Evolutionary conservation across 2,888 invertebrate species (phyloP).

Genomic region (Drosophila monieri): DNA sequence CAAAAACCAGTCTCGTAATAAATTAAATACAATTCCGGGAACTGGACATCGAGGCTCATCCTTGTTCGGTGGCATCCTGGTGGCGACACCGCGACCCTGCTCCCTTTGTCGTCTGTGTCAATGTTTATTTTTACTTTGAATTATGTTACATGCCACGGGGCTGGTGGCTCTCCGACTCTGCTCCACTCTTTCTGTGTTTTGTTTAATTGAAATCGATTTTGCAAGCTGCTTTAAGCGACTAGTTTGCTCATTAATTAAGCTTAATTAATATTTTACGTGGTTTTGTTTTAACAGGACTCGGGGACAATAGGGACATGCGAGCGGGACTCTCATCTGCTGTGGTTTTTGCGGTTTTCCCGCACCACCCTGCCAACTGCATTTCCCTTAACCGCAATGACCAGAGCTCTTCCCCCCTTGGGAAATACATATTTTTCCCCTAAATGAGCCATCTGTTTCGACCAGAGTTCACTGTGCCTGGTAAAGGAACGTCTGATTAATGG

Average conservation of each 20-base stretch:
- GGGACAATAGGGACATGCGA: not conserved
- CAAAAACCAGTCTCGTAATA: slow-evolving; percentile 57
- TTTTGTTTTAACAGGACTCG: slow-evolving; percentile 1
- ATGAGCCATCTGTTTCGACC: not conserved
- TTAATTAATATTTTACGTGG: slow-evolving; percentile 33
- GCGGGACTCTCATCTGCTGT: slow-evolving; percentile 1
- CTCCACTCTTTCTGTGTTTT: slow-evolving; percentile 12
- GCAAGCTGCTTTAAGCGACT: slow-evolving; percentile 13
- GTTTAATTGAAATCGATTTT: slow-evolving; percentile 40
- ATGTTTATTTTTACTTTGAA: slow-evolving; percentile 75
- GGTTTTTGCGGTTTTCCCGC: slow-evolving; percentile 11
- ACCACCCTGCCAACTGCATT: slow-evolving; percentile 14
- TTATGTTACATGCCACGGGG: slow-evolving; percentile 61
- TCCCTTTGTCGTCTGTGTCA: slow-evolving; percentile 51
- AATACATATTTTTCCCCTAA: not conserved
- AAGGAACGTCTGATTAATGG: slow-evolving; percentile 34
- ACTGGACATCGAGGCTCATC: slow-evolving; percentile 17
- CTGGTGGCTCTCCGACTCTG: slow-evolving; percentile 6
- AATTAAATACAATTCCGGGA: slow-evolving; percentile 70
- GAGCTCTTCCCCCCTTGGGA: not conserved
- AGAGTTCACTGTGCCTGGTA: slow-evolving; percentile 6
- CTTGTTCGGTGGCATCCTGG: slow-evolving; percentile 3
- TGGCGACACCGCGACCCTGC: not conserved
- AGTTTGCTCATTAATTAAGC: slow-evolving; percentile 31
- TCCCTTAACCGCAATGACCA: slow-evolving; percentile 14